Conservation (phyloP, 2,113 vertebrate species). For the Hipposideros armiger region DNA sequence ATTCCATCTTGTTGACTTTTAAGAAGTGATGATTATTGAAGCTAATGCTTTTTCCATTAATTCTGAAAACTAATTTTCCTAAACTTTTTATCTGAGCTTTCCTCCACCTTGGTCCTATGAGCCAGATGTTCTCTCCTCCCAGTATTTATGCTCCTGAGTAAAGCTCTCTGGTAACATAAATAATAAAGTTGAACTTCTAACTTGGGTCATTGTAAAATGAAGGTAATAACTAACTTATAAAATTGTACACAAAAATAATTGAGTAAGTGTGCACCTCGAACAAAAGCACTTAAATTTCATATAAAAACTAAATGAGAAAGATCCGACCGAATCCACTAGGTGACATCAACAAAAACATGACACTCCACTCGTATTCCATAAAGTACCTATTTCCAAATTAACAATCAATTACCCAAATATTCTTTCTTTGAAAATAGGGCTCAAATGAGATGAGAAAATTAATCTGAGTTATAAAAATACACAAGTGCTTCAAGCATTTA, state of each 20-base stretch:
- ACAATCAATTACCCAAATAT: background rate
- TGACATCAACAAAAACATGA: background rate
- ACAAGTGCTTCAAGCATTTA: background rate
- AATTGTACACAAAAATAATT: background rate
- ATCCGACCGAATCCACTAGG: background rate
- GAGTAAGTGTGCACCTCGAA: background rate
- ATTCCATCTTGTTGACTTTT: slow-evolving; percentile 31
- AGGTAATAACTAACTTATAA: background rate
- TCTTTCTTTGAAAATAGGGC: background rate
- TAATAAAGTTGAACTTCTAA: background rate
- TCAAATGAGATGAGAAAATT: slow-evolving; percentile 40
- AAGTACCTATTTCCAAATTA: slow-evolving; percentile 17
- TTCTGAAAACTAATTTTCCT: background rate
- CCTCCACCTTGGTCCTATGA: background rate
- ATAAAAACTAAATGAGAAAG: background rate
- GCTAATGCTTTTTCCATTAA: background rate
- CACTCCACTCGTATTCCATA: background rate
- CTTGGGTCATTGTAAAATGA: background rate
- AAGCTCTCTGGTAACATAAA: background rate
- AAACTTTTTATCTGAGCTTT: background rate
- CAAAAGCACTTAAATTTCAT: background rate
- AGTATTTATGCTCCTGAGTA: background rate
- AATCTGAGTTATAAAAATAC: slow-evolving; percentile 28
- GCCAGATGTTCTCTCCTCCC: background rate
- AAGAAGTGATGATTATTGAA: slow-evolving; percentile 10